A percentile compares a stretch with the other conserved stretches of the same genome.
These are phyloP conservation scores for Amblyornis subalaris DNA, from an alignment of 2,113 vertebrate species.

Conservation along the genomic window DNA sequence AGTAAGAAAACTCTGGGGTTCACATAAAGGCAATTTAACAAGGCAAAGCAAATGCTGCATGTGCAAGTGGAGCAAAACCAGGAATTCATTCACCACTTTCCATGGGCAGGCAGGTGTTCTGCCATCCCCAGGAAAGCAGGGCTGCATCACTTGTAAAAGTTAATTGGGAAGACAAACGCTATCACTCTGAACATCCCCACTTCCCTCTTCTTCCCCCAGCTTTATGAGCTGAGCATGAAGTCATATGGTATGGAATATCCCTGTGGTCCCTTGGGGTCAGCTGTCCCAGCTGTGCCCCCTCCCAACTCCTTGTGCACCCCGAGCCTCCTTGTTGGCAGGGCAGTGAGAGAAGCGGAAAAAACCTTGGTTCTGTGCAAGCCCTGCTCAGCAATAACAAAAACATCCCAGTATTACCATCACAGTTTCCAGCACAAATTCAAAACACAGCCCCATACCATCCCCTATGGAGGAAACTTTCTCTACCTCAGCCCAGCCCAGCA, in stretches of 20 bases:
- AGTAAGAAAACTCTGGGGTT: not conserved
- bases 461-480: not conserved
- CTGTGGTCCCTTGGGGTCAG: not conserved
- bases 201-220: not conserved
- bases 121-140: not conserved
- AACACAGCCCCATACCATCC: not conserved
- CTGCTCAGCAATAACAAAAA: rapidly evolving
- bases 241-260: not conserved
- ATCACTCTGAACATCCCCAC: rapidly evolving
- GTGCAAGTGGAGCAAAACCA: not conserved
- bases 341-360: not conserved
- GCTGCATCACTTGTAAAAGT: rapidly evolving
- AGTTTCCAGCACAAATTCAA: not conserved
- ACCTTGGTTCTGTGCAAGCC: rapidly evolving
- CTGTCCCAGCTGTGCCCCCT: rapidly evolving
- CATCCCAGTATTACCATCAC: rapidly evolving
- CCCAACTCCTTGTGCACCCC: rapidly evolving
- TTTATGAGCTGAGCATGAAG: rapidly evolving
- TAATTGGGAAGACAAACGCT: rapidly evolving
- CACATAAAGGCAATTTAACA: not conserved
- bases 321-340: rapidly evolving
- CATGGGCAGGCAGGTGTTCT: not conserved
- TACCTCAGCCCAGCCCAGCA: rapidly evolving
- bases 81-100: not conserved
- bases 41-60: not conserved